Percentiles rank a stretch among this genome's conserved stretches.
These are phyloP conservation scores for Cebus imitator DNA, from an alignment of 2,113 vertebrate genomes.

Conservation along the genomic window DNA sequence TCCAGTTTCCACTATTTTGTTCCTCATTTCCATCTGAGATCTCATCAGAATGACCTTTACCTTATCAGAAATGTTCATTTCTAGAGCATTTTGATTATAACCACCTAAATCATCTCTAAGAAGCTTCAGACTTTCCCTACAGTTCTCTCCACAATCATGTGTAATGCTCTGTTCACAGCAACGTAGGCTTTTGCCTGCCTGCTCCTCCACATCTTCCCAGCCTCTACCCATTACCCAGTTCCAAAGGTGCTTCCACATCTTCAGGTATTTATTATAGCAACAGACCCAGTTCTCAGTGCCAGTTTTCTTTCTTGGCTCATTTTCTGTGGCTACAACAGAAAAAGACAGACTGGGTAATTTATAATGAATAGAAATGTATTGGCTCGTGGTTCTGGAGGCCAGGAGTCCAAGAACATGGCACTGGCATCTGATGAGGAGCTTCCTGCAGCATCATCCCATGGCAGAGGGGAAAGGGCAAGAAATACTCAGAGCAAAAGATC, in stretches of 20 bases:
- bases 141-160: background rate
- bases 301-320: background rate
- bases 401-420: background rate
- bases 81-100: background rate
- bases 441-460: background rate
- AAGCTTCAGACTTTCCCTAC: background rate
- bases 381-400: background rate
- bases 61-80: background rate
- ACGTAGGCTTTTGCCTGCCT: background rate
- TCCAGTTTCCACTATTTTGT: background rate
- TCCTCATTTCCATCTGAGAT: background rate
- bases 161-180: background rate
- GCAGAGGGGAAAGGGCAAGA: background rate
- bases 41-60: background rate
- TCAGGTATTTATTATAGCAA: background rate
- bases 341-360: background rate
- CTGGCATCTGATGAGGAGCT: background rate
- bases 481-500: background rate
- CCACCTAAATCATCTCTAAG: background rate
- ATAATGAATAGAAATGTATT: background rate
- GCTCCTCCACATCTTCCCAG: background rate
- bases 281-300: background rate
- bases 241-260: background rate
- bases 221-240: background rate
- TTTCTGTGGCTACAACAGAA: background rate